These are phyloP conservation scores for Achroia grisella DNA, from an alignment of 1,140 invertebrate genomes.

Conservation along the genomic window DNA sequence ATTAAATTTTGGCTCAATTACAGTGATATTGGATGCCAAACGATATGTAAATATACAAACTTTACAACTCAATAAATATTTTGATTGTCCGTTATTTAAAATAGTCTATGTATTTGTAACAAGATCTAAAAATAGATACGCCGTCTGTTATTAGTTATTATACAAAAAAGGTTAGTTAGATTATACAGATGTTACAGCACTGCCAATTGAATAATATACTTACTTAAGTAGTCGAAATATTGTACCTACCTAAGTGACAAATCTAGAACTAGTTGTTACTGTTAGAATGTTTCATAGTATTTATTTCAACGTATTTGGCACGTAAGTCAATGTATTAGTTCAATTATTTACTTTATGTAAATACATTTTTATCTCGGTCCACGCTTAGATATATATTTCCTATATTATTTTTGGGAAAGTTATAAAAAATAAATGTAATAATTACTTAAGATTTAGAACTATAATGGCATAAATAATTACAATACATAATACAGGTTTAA, in stretches of 20 bases:
- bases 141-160: slow-evolving; percentile 20
- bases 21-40: slow-evolving; percentile 62
- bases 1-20: slow-evolving; percentile 26
- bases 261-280: slow-evolving; percentile 11
- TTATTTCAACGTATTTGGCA: no score
- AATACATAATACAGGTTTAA: no score
- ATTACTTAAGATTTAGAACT: no score
- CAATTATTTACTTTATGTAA: no score
- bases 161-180: slow-evolving; percentile 21
- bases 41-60: slow-evolving; percentile 17
- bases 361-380: no score
- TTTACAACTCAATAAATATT: slow-evolving; percentile 15
- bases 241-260: slow-evolving; percentile 8
- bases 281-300: not conserved
- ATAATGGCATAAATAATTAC: no score
- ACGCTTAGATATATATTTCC: no score
- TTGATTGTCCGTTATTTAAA: slow-evolving; percentile 8
- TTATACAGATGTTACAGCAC: slow-evolving; percentile 50
- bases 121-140: slow-evolving; percentile 11
- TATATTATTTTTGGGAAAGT: no score
- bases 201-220: slow-evolving; percentile 52
- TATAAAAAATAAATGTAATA: no score
- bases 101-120: slow-evolving; percentile 1
- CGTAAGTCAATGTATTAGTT: no score
- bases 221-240: slow-evolving; percentile 25